These are phyloP conservation scores for Onychomys arenicola DNA, from an alignment of 2,797 vertebrate genomes.

Conservation along the genomic window DNA sequence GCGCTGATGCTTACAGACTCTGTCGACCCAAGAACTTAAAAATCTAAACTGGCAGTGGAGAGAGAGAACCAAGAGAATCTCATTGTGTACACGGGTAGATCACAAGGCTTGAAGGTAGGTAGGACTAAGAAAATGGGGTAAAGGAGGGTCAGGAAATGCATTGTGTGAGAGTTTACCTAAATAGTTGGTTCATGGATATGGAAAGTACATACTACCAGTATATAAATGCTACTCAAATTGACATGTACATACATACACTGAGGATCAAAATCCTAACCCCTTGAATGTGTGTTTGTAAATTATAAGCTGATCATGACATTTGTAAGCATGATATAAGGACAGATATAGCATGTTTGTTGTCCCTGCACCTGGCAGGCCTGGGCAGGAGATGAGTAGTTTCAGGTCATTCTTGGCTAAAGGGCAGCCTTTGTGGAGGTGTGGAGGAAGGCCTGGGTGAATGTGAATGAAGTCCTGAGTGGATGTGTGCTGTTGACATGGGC, in stretches of 20 bases:
- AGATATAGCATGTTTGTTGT: not conserved
- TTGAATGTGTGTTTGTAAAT: not conserved
- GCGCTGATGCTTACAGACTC: too few species aligned
- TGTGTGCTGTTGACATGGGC: not conserved
- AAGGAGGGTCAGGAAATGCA: not conserved
- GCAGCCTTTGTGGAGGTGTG: not conserved
- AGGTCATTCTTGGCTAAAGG: not conserved
- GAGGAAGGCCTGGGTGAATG: not conserved
- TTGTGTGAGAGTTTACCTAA: not conserved
- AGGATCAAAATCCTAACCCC: not conserved
- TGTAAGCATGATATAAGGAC: not conserved
- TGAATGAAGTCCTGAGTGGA: not conserved
- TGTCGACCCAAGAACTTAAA: not conserved
- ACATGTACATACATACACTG: not conserved
- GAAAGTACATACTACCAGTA: not conserved
- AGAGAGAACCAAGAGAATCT: not conserved
- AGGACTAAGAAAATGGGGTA: not conserved
- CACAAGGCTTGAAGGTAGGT: not conserved
- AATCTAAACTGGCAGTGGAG: not conserved
- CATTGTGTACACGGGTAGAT: not conserved
- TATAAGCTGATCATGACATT: not conserved
- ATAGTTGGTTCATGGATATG: not conserved
- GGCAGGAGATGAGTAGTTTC: not conserved
- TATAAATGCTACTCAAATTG: not conserved
- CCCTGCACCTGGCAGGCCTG: not conserved